Base-by-base conservation (phyloP, 2,797 vertebrate species). In the Sebastes hubbsi region DNA sequence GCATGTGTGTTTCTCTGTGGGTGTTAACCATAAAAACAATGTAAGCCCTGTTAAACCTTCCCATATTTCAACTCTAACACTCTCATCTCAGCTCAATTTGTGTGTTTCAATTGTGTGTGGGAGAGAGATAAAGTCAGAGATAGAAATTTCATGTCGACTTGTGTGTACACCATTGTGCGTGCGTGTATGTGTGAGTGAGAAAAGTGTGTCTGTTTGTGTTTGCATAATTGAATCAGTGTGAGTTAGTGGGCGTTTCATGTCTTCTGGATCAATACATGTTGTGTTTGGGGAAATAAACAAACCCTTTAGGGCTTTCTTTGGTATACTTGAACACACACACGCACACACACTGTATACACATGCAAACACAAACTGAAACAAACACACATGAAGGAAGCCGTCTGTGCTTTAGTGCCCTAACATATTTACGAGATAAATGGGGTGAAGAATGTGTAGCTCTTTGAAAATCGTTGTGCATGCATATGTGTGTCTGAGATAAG, bases 11-110 rank as follows among this genome's bases (percentile, higher is more conserved):
- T 70, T 49, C 75, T 88, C 32, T 81, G 88, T 86, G 83, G 79
- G 87, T 78, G 86, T 88, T 80, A 85, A 82, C 87, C 83, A 87
- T 88, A 90, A 91, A 90, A 92, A 89, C 89, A 86, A 80, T 81
- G 69, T 90, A 91, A 94, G 90, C 84, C 85, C 82, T n/a, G 64
- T 84, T 89, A 92, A 92, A 84, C 83, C 84, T 83, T 61, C 83
- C 67, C 63, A 84, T 89, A 90, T 90, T 91, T 92, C 89, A 83
- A 86, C 82, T 81, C 52, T 75, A 86, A 89, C 80, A 77, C 80
- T 78, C 73, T 77, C 77, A 86, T 84, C 81, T 83, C 52, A 66
- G 75, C 83, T 88, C 80, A 90, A 80, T 87, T 86, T 90, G 70
- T 77, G 77, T 38, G 58, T 82, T 84, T 67, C 64, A 78, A 75